A percentile compares a stretch with the other conserved stretches of the same genome.
These are phyloP conservation scores for Gallinago media DNA, from an alignment of 2,113 vertebrate genomes.

Conservation along the genomic window DNA sequence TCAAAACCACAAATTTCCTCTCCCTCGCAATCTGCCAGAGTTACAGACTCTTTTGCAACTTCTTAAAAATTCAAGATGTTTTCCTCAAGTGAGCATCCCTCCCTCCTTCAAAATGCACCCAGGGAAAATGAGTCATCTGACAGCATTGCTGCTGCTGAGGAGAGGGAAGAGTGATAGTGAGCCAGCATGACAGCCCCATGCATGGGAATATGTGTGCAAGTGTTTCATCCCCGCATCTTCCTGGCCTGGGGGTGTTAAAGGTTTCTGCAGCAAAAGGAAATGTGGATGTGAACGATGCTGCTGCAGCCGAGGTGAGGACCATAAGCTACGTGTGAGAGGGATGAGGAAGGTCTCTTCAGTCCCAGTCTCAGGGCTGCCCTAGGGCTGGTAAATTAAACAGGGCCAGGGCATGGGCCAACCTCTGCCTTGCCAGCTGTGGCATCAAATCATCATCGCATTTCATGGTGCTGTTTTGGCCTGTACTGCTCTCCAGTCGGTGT, in stretches of 20 bases:
- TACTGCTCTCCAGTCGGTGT: rapidly evolving
- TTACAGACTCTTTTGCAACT: neutral
- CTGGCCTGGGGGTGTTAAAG: neutral
- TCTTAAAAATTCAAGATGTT: conserved; percentile 20
- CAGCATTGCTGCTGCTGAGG: neutral
- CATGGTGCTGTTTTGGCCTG: neutral
- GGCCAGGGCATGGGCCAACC: neutral
- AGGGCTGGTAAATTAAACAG: neutral
- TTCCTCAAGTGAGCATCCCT: neutral
- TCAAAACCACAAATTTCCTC: conserved; percentile 44
- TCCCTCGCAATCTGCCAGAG: neutral
- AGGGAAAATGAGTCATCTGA: neutral
- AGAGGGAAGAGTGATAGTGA: neutral
- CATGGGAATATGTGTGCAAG: neutral
- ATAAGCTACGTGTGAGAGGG: neutral
- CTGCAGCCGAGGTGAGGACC: neutral
- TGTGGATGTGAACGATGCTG: neutral
- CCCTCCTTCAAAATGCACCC: neutral
- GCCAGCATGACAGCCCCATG: too few species aligned
- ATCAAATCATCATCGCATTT: neutral
- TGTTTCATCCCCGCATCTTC: neutral
- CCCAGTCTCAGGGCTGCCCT: neutral
- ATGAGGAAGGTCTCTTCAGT: neutral
- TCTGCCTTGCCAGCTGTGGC: neutral
- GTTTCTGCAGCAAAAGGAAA: neutral